These are phyloP conservation scores for Opisthograptis luteolata DNA, from an alignment of 2,888 invertebrate species.

Conservation along the genomic window DNA sequence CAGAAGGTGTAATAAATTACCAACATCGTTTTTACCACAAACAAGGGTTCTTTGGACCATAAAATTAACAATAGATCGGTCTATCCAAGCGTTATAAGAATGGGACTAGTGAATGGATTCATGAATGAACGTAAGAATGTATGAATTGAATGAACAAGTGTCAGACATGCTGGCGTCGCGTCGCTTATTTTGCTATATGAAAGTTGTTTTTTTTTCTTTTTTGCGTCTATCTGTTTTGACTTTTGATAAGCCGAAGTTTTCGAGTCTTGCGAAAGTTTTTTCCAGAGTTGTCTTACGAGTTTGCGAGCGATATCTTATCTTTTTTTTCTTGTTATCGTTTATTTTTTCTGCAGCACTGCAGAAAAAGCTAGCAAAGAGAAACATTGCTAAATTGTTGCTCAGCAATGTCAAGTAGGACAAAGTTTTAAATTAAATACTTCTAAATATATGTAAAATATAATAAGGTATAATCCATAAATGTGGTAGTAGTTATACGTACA, in stretches of 20 bases:
- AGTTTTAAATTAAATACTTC: too few relatives aligned
- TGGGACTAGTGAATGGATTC: slow-evolving; percentile 34
- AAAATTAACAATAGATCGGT: slow-evolving; percentile 33
- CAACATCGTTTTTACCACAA: slow-evolving; percentile 51
- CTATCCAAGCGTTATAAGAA: slow-evolving; percentile 35
- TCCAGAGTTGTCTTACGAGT: too few relatives aligned
- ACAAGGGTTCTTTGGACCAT: slow-evolving; percentile 41
- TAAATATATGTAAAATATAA: too few relatives aligned
- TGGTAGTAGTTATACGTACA: too few relatives aligned
- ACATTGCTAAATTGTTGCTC: too few relatives aligned
- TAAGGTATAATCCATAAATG: too few relatives aligned
- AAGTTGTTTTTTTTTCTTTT: slow-evolving; percentile 34
- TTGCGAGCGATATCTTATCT: too few relatives aligned
- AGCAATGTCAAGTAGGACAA: too few relatives aligned
- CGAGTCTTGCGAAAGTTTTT: slow-evolving; percentile 13
- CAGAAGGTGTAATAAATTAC: slow-evolving; percentile 52
- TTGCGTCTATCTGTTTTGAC: slow-evolving; percentile 30
- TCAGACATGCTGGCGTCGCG: slow-evolving; percentile 56
- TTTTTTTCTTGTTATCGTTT: too few relatives aligned
- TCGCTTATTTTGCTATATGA: slow-evolving; percentile 45
- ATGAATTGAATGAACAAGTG: slow-evolving; percentile 46
- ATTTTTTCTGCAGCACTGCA: too few relatives aligned
- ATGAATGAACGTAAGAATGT: slow-evolving; percentile 46
- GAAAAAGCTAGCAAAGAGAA: too few relatives aligned
- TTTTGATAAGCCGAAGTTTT: slow-evolving; percentile 34